Evolutionary conservation across 2,888 invertebrate species (phyloP), one percentile per base, ranked within the genome.

Genomic region (Cantharis nigra): DNA sequence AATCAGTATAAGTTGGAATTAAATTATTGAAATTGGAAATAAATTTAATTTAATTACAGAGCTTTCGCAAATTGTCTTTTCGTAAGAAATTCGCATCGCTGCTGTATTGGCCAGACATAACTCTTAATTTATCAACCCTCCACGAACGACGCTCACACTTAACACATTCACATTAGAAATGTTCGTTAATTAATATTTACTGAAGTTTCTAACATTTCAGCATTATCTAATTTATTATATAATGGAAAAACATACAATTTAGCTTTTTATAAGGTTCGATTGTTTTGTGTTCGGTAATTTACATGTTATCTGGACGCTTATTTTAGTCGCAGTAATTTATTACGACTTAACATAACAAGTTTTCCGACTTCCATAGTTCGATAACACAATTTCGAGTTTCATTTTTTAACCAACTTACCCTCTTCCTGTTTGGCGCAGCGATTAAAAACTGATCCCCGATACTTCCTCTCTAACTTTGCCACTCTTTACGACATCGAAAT

Each of bases 31-130:
- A 80, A 82, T 82, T 82, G 79, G 49, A 49, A 49, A 49, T 49
- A 49, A 49, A 49, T 80, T 82, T 80, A 83, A 84, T 85, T 84
- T 84, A 84, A 85, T 85, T 85, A 84, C 83, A 82, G 83, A 83
- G 84, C 83, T 83, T 33, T 77, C 72, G 64, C 74, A 76, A 78
- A 81, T 82, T 81, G 83, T 82, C 81, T 81, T 72, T 73, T 74
- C 76, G 73, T 80, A 80, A 79, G 80, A 79, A 80, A 74, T 75
- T 76, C 71, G 64, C 70, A 28, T 65, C 65, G 72, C 75, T 75
- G 72, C 75, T 75, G 77, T 74, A 78, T 72, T 72, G 75, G 77
- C 67, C 75, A 78, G 78, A 79, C 72, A 80, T 81, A 82, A 80
- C 81, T 82, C 82, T 81, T 82, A 80, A 81, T 81, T 77, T 77